phyloP scores from a whole-genome alignment of 2,797 vertebrate species.

The Hemitrygon akajei region DNA sequence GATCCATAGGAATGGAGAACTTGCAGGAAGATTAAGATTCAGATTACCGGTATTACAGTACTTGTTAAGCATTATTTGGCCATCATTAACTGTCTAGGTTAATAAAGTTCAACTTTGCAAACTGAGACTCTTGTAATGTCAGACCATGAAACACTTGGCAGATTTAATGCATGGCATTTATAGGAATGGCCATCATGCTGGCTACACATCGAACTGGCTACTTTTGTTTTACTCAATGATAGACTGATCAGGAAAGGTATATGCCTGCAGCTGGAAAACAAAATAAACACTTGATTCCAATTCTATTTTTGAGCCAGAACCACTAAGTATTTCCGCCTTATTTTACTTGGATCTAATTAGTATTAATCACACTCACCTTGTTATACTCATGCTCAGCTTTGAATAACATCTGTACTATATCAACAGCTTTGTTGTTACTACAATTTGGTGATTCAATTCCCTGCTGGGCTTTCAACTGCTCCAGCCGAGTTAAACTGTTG shows the following conservation, averaged over 20 bases:
- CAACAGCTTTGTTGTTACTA: conserved; percentile 67
- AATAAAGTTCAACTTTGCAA: neutral
- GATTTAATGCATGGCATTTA: neutral
- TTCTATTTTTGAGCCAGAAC: neutral
- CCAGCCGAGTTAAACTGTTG: conserved; percentile 76
- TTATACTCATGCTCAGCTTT: conserved; percentile 85
- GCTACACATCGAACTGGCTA: neutral
- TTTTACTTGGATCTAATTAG: neutral
- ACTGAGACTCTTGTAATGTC: neutral
- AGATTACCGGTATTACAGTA: too few relatives aligned
- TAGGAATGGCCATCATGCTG: too few relatives aligned
- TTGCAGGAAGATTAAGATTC: neutral
- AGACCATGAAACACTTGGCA: neutral
- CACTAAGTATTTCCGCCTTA: neutral
- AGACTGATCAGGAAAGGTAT: neutral
- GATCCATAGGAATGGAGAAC: neutral
- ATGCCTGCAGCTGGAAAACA: neutral
- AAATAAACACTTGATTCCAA: neutral
- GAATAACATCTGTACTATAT: conserved; percentile 86
- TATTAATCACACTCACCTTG: conserved; percentile 62
- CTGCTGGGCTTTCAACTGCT: conserved; percentile 70
- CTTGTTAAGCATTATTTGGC: neutral
- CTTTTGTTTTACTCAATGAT: neutral
- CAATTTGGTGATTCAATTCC: conserved; percentile 50
- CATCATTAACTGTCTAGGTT: neutral